A percentile compares a stretch with the other conserved stretches of the same genome.
phyloP scores from a whole-genome alignment of 2,797 vertebrate species.

The Takifugu ocellatus region DNA sequence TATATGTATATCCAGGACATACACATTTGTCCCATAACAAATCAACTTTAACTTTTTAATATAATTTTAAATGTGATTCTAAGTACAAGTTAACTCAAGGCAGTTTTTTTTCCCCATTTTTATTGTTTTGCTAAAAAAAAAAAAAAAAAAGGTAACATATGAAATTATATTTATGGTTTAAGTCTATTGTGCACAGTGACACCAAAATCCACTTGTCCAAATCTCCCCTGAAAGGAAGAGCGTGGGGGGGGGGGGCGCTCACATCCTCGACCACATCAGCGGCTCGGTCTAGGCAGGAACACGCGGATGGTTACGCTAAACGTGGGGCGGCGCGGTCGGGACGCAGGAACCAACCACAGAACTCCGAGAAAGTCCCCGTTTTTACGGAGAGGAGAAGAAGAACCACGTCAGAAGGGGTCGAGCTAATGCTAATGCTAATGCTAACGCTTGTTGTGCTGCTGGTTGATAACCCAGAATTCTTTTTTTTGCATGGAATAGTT shows the following conservation, averaged over 20 bases:
- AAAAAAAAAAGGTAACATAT: conserved; percentile 35
- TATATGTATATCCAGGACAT: conserved; percentile 94
- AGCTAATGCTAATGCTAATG: no score
- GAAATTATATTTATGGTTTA: conserved; percentile 72
- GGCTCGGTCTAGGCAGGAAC: conserved; percentile 35
- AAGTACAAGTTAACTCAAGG: conserved; percentile 87
- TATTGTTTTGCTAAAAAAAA: conserved; percentile 71
- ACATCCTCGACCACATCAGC: conserved; percentile 35
- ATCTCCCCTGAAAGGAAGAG: conserved; percentile 35
- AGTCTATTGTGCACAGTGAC: conserved; percentile 80
- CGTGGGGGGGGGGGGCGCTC: conserved; percentile 23
- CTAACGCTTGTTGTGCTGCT: no score
- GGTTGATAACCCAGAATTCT: no score
- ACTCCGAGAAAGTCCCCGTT: conserved; percentile 36
- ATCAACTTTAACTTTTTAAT: conserved; percentile 71
- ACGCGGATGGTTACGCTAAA: conserved; percentile 28
- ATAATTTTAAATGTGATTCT: conserved; percentile 87
- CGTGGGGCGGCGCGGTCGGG: not conserved
- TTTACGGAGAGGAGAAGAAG: no score
- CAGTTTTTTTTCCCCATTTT: conserved; percentile 64
- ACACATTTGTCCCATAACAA: conserved; percentile 71
- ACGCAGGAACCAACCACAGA: conserved; percentile 43
- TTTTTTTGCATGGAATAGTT: no score
- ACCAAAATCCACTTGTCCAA: conserved; percentile 40
- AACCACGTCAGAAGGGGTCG: no score